Evolutionary conservation across 2,888 invertebrate genomes (phyloP).

Genomic region (Volucella bombylans): DNA sequence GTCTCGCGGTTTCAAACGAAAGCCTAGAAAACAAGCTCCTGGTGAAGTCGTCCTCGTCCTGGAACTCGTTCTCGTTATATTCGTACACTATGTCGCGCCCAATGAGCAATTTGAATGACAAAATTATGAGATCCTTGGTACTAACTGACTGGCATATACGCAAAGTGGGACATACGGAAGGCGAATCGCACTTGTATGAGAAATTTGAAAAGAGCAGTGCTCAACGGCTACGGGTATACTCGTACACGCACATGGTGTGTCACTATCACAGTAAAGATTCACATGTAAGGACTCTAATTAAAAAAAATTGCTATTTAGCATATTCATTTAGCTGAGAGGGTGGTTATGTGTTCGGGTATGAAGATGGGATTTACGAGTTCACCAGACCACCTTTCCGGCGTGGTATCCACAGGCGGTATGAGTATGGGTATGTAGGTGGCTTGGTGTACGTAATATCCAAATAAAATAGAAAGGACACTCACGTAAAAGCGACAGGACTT

Average conservation of each 20-base stretch:
- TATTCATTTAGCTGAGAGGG: slow-evolving; percentile 19
- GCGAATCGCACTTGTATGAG: slow-evolving; percentile 21
- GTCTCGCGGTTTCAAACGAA: slow-evolving; percentile 11
- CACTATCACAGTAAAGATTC: slow-evolving; percentile 39
- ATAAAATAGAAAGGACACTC: slow-evolving; percentile 17
- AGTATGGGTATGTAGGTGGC: background rate
- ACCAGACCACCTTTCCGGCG: slow-evolving; percentile 8
- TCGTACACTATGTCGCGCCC: slow-evolving; percentile 58
- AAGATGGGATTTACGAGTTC: background rate
- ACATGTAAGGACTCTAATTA: slow-evolving; percentile 65
- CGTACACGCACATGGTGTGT: slow-evolving; percentile 23
- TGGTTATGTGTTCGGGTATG: background rate
- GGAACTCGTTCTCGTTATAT: slow-evolving; percentile 5
- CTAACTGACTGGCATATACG: slow-evolving; percentile 20
- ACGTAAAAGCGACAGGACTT: slow-evolving; percentile 45
- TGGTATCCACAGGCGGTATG: slow-evolving; percentile 51
- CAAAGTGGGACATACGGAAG: slow-evolving; percentile 33
- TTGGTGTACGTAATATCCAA: slow-evolving; percentile 56
- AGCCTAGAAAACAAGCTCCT: slow-evolving; percentile 6
- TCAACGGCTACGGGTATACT: background rate
- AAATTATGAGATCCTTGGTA: slow-evolving; percentile 52
- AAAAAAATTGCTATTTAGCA: slow-evolving; percentile 40
- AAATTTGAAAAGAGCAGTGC: slow-evolving; percentile 17
- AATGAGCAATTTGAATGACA: slow-evolving; percentile 67
- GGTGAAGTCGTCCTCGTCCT: background rate